Evolutionary conservation across 2,113 vertebrate genomes (phyloP).

Genomic region (Nothoprocta perdicaria): DNA sequence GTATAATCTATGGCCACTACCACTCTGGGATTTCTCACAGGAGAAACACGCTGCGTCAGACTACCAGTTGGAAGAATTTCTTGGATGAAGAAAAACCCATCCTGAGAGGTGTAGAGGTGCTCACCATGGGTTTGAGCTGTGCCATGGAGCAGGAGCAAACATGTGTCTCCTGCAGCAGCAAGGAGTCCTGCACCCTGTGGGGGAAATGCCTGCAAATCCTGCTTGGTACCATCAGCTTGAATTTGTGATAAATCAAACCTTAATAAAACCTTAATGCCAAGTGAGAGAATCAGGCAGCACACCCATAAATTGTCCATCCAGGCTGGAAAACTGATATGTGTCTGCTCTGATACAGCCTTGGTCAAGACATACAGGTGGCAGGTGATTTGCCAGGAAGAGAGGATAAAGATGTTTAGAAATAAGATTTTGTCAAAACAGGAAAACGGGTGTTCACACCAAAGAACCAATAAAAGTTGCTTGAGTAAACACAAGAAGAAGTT

Average conservation of each 20-base stretch:
- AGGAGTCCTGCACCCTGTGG: accelerated
- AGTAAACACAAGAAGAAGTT: not conserved
- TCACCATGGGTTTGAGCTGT: not conserved
- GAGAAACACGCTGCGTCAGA: not conserved
- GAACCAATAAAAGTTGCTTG: not conserved
- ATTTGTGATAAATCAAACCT: not conserved
- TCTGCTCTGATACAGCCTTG: not conserved
- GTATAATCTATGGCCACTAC: not conserved
- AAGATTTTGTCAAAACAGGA: not conserved
- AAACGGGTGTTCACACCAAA: not conserved
- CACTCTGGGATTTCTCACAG: not conserved
- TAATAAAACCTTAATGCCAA: not conserved
- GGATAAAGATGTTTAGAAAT: not conserved
- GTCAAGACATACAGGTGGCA: not conserved
- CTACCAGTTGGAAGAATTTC: not conserved
- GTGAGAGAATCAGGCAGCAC: not conserved
- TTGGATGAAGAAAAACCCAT: not conserved
- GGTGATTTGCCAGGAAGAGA: not conserved
- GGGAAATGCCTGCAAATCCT: accelerated
- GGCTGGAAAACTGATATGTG: not conserved
- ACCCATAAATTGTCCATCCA: not conserved
- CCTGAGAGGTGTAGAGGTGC: not conserved
- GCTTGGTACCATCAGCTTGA: not conserved
- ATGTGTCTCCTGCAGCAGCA: not conserved
- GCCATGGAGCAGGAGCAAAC: not conserved